phyloP scores from a whole-genome alignment of 2,113 vertebrate species.

The Pachycephala philippinensis region DNA sequence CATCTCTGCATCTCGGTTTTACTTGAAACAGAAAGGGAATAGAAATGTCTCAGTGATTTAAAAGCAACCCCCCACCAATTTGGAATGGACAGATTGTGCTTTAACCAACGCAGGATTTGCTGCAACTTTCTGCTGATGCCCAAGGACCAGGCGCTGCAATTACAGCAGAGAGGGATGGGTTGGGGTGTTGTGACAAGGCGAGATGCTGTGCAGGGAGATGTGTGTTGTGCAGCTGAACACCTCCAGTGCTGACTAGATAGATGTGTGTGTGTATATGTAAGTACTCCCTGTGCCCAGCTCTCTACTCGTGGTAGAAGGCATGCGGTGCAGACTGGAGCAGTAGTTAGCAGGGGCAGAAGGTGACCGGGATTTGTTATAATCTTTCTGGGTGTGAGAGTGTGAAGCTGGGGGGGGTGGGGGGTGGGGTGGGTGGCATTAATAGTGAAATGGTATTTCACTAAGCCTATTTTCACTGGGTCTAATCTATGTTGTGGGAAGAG shows the following conservation, averaged over 20 bases:
- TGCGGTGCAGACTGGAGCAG: background rate
- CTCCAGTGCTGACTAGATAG: background rate
- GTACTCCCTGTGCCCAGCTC: background rate
- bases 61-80: conserved; percentile 28
- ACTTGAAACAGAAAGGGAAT: conserved; percentile 52
- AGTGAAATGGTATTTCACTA: conserved; percentile 52
- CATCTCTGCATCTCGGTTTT: conserved; percentile 27
- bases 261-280: background rate
- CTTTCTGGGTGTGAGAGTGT: conserved; percentile 46
- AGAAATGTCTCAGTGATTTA: conserved; percentile 25
- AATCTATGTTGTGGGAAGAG: conserved; percentile 52
- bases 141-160: background rate
- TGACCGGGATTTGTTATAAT: conserved; percentile 55
- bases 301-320: background rate
- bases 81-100: background rate
- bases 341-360: conserved; percentile 48
- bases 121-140: conserved; percentile 51
- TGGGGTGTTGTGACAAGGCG: background rate
- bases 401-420: background rate
- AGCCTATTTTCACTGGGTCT: conserved; percentile 57
- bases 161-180: background rate
- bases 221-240: background rate
- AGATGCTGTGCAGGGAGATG: background rate
- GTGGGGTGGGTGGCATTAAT: background rate
- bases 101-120: background rate